A percentile compares a stretch with the other conserved stretches of the same genome.
These are phyloP conservation scores for Argopecten irradians DNA, from an alignment of 1,140 invertebrate genomes.

Conservation along the genomic window DNA sequence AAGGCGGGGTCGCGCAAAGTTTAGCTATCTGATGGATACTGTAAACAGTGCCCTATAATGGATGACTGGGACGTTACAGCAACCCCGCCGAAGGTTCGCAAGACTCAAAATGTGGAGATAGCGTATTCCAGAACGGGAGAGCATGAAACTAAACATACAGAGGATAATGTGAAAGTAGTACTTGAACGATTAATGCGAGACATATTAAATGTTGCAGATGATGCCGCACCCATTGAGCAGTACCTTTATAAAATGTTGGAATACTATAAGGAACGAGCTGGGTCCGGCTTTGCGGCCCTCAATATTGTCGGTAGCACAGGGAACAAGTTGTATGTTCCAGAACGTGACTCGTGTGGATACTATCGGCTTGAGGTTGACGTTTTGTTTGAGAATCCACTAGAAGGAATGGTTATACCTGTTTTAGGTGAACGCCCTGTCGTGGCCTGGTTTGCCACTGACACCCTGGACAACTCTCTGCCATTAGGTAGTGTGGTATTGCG, in stretches of 20 bases:
- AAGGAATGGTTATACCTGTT: neutral
- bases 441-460: neutral
- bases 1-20: neutral
- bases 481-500: neutral
- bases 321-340: constrained; percentile 40
- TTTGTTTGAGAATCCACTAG: neutral
- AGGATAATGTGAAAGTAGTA: neutral
- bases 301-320: constrained; percentile 33
- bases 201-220: neutral
- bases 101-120: neutral
- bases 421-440: neutral
- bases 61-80: neutral
- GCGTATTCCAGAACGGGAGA: neutral
- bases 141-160: neutral
- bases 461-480: neutral
- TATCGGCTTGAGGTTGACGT: constrained; percentile 30
- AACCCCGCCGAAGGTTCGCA: too few species aligned
- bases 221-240: neutral
- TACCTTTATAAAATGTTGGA: neutral
- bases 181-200: neutral
- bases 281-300: neutral
- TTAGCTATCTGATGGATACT: neutral
- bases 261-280: neutral
- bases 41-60: neutral
- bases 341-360: neutral